Evolutionary conservation across 2,888 invertebrate species (phyloP), one percentile per base, ranked within the genome.

Genomic region (Scelioninae gen. 2): DNA sequence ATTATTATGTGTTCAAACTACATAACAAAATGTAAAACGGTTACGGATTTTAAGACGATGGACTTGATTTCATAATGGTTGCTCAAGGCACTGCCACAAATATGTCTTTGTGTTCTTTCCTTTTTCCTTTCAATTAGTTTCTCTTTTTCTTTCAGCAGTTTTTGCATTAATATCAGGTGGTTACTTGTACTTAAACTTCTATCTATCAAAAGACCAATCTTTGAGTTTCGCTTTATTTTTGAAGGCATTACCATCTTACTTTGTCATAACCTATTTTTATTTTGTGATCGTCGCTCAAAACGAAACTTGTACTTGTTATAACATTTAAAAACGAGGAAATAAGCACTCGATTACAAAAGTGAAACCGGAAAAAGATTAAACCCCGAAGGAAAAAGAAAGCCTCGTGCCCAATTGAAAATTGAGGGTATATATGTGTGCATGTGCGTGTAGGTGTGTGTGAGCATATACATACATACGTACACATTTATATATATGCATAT

Each of bases 21-120:
- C 45, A 69, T 64, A 76, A 63, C 67, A 63, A 78, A 77, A 75
- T 73, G 63, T 74, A 74, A 79, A 79, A 78, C 73, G 79, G 72
- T 77, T 76, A 78, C 78, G 70, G 78, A 78, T 75, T 75, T 76
- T 79, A 65, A 13, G 41, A 37, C 65, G 70, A 65, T 43, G 74
- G 76, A 78, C 77, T 82, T 81, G 77, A 79, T 83, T 82, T 83
- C 77, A 79, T 77, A 81, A 85, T 79, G 82, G 84, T 85, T 84
- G 85, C 85, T 85, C 84, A 85, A 85, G 81, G 84, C 85, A 85
- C 85, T 85, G 85, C 85, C 85, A 85, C 80, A 77, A 80, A 39
- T 64, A 25, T 77, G 78, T 77, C 61, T 70, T 80, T 82, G 79
- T 79, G 65, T 77, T 76, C 61, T 60, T 65, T 55, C 53, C 48